phyloP scores from a whole-genome alignment of 2,888 invertebrate genomes.

The Coelinius sp. region DNA sequence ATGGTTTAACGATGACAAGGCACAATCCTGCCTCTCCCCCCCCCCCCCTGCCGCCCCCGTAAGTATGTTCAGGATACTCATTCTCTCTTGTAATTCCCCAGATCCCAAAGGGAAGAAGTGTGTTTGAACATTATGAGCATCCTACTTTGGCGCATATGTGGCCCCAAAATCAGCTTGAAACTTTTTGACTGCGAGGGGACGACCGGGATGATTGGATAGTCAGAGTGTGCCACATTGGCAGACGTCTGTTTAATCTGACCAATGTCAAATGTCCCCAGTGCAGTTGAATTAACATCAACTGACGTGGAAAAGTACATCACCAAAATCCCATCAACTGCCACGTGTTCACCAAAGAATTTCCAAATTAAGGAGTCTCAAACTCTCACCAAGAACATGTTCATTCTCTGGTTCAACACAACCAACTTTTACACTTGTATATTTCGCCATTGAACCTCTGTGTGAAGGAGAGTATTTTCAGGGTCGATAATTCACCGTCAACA shows the following conservation, averaged over 20 bases:
- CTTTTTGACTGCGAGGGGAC: conserved; percentile 4
- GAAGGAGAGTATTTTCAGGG: background rate
- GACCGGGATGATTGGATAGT: background rate
- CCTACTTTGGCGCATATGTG: conserved; percentile 25
- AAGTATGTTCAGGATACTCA: background rate
- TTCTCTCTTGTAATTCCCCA: conserved; percentile 10
- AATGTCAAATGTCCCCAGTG: background rate
- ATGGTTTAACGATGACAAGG: conserved; percentile 33
- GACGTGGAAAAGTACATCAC: conserved; percentile 25
- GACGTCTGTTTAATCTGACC: conserved; percentile 15
- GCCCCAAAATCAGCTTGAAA: conserved; percentile 16
- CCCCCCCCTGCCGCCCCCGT: background rate
- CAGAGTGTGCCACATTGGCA: background rate
- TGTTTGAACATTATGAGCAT: conserved; percentile 11
- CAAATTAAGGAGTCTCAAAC: background rate
- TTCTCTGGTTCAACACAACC: background rate
- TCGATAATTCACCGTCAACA: conserved; percentile 34
- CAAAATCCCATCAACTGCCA: conserved; percentile 31
- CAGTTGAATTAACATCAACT: conserved; percentile 13
- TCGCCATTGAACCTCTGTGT: background rate
- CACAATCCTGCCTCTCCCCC: conserved; percentile 1
- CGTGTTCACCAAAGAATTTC: conserved; percentile 17
- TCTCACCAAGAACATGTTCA: background rate
- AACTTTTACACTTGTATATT: background rate
- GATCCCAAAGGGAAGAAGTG: conserved; percentile 4